Base-by-base conservation (phyloP, 2,113 vertebrate species). In the Thamnaconus septentrionalis region DNA sequence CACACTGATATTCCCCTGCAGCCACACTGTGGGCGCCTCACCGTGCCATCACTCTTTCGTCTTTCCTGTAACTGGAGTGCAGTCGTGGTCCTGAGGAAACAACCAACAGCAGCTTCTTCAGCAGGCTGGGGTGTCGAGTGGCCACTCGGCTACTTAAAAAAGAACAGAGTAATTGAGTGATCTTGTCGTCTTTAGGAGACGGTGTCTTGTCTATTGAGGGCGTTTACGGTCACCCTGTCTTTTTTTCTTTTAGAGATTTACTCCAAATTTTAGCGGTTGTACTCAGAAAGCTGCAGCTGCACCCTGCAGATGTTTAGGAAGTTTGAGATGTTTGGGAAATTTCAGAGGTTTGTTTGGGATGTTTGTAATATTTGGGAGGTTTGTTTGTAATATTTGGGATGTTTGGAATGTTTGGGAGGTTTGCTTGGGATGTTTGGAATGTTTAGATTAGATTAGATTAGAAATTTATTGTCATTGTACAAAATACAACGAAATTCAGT, bases 21-120 rank as follows among this genome's bases (percentile, higher is more conserved):
- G 52, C 61, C 62, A 52, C 69, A 78, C 62, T 59, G 61, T 64
- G 56, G 58, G 52, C 70, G 64, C 57, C 31, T 57, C 77, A 76
- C 81, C 83, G 44, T 78, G 70, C 7, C 45, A 58, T 63, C 55
- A 43, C 63, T 73, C 78, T 80, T 82, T 73, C 18, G 75, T 89
- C 81, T 89, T 73, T 83, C 77, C 73, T 76, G 59, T 60, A 51
- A 64, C 70, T 59, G 55, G 49, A 73, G 72, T 71, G 57, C 56
- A 72, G 79, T 75, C 53, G 61, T 66, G 75, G 66, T 71, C 61
- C 59, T 58, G 61, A 58, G 54, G 64, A 78, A 82, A 84, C 79
- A 73, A 57, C 52, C 67, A 55, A 65, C 78, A 69, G 44, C 57
- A 75, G 66, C 70, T 56, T 64, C 76, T 73, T 3, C 10, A 75